Evolutionary conservation across 2,797 vertebrate genomes (phyloP), one percentile per base, ranked within the genome.

Genomic region (Sebastes itinus): DNA sequence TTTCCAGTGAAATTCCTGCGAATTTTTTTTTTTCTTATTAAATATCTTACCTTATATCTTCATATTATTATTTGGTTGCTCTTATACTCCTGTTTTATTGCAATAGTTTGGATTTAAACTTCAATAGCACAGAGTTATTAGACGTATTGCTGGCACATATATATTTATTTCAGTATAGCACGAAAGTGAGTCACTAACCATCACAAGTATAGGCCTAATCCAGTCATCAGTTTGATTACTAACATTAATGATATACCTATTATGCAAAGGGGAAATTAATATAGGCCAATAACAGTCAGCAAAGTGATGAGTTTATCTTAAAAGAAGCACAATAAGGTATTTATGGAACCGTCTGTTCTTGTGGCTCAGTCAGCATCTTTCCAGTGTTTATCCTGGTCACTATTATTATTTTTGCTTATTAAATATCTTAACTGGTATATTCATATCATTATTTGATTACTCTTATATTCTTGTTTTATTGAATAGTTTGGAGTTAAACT

Each of bases 371-470:
- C 63, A 72, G 82, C 77, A 60, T 88, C 63, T 80, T 76, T 74
- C 52, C 61, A 77, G 66, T 91, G 80, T 90, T 88, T 85, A 72
- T 78, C 64, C 79, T 84, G 79, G 63, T 88, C 77, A 74, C 78
- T 33, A 78, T 90, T 72, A 0, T 42, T 42, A 42, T 42, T 42
- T 42, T 14, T 42, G 2, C 38, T 42, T 42, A 42, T 42, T 42
- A 42, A 42, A 42, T 42, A 42, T 42, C 38, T 42, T 42, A 16
- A 16, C 5, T 42, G 0, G 1, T 42, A 42, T 42, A 16, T 42
- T 42, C 2, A 42, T 1, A 16, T 0, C 14, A 42, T 12, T 3
- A 9, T 70, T 35, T 22, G 6, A n/a, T 6, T 55, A 2, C 13
- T 46, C 12, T n/a, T n/a, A 14, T 38, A 52, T 0, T 56, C 1